Evolutionary conservation across 2,797 vertebrate genomes (phyloP).

Genomic region (Megaceryle alcyon): DNA sequence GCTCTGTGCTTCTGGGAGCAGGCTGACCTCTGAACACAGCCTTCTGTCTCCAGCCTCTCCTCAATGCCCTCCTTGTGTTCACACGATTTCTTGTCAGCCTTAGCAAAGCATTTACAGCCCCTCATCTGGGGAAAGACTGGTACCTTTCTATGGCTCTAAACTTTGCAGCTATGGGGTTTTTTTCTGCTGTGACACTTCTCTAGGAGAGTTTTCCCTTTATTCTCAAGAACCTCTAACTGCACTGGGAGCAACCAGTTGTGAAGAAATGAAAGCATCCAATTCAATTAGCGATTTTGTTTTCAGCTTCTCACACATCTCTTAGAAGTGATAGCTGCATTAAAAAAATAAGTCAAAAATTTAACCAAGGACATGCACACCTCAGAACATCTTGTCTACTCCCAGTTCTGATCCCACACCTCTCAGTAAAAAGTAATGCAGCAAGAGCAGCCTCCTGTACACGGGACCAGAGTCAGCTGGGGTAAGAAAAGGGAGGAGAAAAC

Average conservation of each 20-base stretch:
- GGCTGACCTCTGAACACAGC: neutral
- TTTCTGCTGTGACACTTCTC: neutral
- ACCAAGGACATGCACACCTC: neutral
- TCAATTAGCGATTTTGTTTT: neutral
- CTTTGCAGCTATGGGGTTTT: neutral
- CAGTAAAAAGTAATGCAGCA: neutral
- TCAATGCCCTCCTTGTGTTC: rapidly evolving
- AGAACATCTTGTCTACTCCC: neutral
- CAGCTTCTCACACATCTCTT: neutral
- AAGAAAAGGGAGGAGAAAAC: neutral
- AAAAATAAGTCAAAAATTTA: neutral
- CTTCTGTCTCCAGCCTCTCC: no score
- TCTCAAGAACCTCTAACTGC: neutral
- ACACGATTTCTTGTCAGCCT: neutral
- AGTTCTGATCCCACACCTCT: neutral
- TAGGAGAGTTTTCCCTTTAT: neutral
- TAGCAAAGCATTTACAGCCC: neutral
- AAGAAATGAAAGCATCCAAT: neutral
- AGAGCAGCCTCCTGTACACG: neutral
- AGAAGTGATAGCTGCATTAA: neutral
- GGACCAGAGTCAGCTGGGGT: neutral
- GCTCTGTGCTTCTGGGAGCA: neutral
- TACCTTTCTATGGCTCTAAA: neutral
- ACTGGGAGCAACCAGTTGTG: neutral
- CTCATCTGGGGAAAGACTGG: neutral